A percentile compares a stretch with the other conserved stretches of the same genome.
Evolutionary conservation across 2,797 vertebrate species (phyloP).

Genomic region (Spatula clypeata): DNA sequence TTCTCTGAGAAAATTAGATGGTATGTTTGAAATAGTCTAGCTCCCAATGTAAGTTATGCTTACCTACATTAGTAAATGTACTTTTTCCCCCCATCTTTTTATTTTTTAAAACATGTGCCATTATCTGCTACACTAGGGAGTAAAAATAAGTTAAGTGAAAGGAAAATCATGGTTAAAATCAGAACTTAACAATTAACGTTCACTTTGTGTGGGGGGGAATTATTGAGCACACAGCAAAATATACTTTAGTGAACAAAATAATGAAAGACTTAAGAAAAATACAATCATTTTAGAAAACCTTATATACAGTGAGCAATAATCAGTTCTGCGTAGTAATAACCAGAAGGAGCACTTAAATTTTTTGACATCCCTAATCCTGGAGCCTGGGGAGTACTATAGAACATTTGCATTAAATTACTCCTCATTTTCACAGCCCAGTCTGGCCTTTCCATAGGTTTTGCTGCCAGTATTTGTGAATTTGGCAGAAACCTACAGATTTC

Average conservation of each 20-base stretch:
- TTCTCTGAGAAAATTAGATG: constrained; percentile 38
- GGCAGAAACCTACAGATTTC: constrained; percentile 78
- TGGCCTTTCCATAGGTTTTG: constrained; percentile 74
- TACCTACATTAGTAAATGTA: constrained; percentile 19
- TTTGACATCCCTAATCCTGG: constrained; percentile 82
- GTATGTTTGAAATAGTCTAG: constrained; percentile 17
- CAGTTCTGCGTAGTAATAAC: constrained; percentile 81
- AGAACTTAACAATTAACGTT: constrained; percentile 67
- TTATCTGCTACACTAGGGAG: constrained; percentile 65
- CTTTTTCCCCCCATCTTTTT: background rate
- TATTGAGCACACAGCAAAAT: constrained; percentile 52
- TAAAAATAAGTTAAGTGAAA: constrained; percentile 75
- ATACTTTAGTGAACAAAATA: constrained; percentile 67
- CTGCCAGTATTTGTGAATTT: constrained; percentile 81
- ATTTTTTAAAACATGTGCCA: background rate
- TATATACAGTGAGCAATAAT: constrained; percentile 77
- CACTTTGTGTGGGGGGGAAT: constrained; percentile 36
- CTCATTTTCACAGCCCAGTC: constrained; percentile 77
- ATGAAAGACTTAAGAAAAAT: constrained; percentile 62
- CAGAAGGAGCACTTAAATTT: constrained; percentile 82
- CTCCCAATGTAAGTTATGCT: background rate
- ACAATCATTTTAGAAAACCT: constrained; percentile 66
- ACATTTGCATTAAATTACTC: constrained; percentile 88
- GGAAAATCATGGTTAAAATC: constrained; percentile 58
- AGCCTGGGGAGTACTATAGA: constrained; percentile 79